Evolutionary conservation across 53 echinoderm and acorn worm species (phyloP).

Genomic region (Holothuria scabra): DNA sequence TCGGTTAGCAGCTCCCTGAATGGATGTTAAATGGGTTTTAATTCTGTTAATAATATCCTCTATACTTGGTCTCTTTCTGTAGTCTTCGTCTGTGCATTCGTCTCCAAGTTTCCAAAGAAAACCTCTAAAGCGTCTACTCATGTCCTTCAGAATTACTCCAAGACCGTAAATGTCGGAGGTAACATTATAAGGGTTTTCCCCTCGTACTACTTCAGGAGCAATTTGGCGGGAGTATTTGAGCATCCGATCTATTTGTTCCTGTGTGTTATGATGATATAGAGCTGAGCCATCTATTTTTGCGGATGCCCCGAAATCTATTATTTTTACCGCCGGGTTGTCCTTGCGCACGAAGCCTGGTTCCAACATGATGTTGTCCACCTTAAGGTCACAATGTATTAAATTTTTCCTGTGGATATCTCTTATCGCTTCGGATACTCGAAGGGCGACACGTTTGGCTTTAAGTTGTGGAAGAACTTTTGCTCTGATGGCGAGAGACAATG

Average conservation of each 20-base stretch:
- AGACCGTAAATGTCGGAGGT: conserved; percentile 1
- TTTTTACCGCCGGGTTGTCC: neutral
- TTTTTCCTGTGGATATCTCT: neutral
- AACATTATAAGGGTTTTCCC: neutral
- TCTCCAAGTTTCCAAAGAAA: neutral
- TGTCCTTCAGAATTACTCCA: neutral
- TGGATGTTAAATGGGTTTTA: neutral
- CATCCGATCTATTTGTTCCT: neutral
- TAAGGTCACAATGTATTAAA: conserved; percentile 11
- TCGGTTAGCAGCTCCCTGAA: too few relatives aligned
- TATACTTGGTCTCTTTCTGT: neutral
- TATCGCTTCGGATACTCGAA: neutral
- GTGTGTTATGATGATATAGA: neutral
- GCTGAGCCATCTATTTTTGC: neutral
- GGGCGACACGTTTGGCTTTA: neutral
- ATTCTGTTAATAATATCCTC: conserved; percentile 1
- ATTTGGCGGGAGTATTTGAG: neutral
- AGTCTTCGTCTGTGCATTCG: neutral
- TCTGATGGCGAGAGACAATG: neutral
- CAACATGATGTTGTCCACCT: conserved; percentile 18
- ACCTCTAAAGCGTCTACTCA: neutral
- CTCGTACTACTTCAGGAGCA: conserved; percentile 8
- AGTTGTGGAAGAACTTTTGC: neutral
- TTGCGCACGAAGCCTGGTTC: conserved; percentile 4
- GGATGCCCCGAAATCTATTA: conserved; percentile 22